phyloP scores from a whole-genome alignment of 2,113 vertebrate genomes.

The Campylorhamphus procurvoides region DNA sequence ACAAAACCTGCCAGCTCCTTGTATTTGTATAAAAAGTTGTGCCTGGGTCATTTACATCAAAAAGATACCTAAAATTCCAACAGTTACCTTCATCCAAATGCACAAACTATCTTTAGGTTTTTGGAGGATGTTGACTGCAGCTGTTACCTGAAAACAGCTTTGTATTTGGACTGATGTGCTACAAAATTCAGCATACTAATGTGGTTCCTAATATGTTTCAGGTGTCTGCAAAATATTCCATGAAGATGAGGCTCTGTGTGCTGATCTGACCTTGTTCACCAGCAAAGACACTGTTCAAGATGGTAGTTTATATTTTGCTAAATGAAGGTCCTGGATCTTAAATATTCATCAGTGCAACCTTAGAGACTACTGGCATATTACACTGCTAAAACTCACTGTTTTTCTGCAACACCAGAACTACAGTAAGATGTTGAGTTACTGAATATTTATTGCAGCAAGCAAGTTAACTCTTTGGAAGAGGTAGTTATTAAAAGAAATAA shows the following conservation, averaged over 20 bases:
- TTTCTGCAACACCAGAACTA: not conserved
- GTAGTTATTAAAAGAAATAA: not conserved
- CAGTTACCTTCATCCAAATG: not conserved
- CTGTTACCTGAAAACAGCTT: not conserved
- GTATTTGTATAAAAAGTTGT: not conserved
- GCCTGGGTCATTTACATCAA: not conserved
- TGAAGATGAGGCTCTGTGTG: not conserved
- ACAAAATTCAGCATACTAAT: not conserved
- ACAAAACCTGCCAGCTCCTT: not conserved
- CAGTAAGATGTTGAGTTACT: not conserved
- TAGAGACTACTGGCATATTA: not conserved
- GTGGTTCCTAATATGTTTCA: not conserved
- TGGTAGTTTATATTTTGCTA: not conserved
- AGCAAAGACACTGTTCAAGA: not conserved
- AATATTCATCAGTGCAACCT: not conserved
- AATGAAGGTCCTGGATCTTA: not conserved
- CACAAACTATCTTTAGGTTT: not conserved
- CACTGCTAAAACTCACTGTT: not conserved
- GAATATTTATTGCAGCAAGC: not conserved
- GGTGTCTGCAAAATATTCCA: not conserved
- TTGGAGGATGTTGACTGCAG: not conserved
- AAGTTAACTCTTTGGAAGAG: not conserved
- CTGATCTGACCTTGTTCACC: not conserved
- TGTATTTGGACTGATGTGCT: rapidly evolving
- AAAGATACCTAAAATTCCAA: not conserved